Evolutionary conservation across 2,888 invertebrate genomes (phyloP), one percentile per base, ranked within the genome.

Genomic region (Noctua fimbriata): DNA sequence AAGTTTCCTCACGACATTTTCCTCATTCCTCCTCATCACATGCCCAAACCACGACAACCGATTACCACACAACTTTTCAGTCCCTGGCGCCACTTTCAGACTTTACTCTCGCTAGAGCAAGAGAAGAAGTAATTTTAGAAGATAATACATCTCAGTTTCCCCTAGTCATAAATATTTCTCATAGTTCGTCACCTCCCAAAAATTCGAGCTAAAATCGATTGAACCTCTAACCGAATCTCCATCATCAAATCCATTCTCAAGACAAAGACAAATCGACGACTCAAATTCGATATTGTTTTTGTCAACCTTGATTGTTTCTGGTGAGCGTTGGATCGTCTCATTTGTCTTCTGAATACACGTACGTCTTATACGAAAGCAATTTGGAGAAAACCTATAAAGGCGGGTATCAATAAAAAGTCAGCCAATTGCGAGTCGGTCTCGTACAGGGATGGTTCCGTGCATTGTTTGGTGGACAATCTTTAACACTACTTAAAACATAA

Each of bases 211-310:
- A 69, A 49, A 76, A 78, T 77, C 74, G 71, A 85, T 79, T 41
- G 58, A 63, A 77, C 81, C 69, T 69, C 79, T 73, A 69, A 80
- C 77, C 82, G 80, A 60, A 83, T 82, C 77, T 67, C 80, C 87
- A 88, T 89, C 87, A 81, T 87, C 89, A 88, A 88, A 90, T 91
- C 89, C 88, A 89, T 87, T 85, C 75, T 71, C 2, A 28, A 79
- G 92, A 92, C 92, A 90, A 87, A 90, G 93, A 94, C 91, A 93
- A 93, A 94, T 94, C 86, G 92, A 86, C 88, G 83, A 91, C 90
- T 90, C 90, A 90, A 92, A 91, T 91, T 91, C 90, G 90, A 90
- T 89, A 89, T 91, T 92, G 89, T 90, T 92, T 90, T 91, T 91
- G 88, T 88, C 88, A 84, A 81, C 80, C 87, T 84, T 89, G 91